Evolutionary conservation across 2,888 invertebrate species (phyloP).

Genomic region (Tetanocera ferruginea): DNA sequence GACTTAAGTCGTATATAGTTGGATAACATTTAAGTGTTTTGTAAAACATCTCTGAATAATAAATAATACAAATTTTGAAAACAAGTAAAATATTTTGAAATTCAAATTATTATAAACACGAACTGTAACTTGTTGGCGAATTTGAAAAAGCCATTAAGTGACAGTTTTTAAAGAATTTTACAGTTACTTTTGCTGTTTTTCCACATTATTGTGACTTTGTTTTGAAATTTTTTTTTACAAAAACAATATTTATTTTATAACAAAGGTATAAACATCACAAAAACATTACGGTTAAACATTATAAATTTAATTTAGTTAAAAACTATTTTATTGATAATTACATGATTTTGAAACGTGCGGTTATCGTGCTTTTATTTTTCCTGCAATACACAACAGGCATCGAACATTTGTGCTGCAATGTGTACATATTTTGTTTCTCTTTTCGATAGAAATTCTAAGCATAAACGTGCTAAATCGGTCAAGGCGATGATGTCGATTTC

Average conservation of each 20-base stretch:
- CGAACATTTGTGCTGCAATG: constrained; percentile 71
- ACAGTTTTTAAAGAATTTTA: no score
- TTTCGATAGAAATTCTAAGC: constrained; percentile 68
- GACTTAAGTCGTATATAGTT: no score
- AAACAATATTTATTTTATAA: not conserved
- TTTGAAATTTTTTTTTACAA: no score
- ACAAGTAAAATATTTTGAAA: no score
- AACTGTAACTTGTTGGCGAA: no score
- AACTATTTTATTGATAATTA: not conserved
- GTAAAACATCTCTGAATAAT: not conserved
- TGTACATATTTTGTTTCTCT: constrained; percentile 65
- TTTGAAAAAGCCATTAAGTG: no score
- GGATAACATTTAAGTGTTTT: no score
- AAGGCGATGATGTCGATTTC: constrained; percentile 64
- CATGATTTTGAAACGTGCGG: not conserved
- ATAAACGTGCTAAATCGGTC: constrained; percentile 67
- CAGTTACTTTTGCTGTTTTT: no score
- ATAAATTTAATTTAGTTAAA: not conserved
- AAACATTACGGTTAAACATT: not conserved
- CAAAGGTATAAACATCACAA: not conserved
- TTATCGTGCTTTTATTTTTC: constrained; percentile 33
- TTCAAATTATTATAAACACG: no score
- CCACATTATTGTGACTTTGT: no score
- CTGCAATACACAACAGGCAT: constrained; percentile 69
- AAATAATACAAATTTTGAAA: not conserved